A percentile compares a stretch with the other conserved stretches of the same genome.
Evolutionary conservation across 1,140 invertebrate species (phyloP).

Genomic region (Lasaia peninsularis): DNA sequence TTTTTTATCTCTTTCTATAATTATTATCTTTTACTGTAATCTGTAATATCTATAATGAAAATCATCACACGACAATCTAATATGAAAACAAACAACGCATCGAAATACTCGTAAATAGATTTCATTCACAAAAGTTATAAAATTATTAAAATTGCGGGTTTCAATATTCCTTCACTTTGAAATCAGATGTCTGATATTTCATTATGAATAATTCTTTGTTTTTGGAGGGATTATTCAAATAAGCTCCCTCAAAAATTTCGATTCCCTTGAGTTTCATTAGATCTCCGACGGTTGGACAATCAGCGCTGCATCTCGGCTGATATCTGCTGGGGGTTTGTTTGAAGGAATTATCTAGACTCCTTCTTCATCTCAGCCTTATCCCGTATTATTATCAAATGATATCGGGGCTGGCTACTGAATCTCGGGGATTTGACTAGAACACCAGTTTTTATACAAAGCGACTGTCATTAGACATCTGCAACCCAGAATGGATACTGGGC

Average conservation of each 20-base stretch:
- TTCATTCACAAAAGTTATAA: not conserved
- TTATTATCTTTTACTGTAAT: too few relatives aligned
- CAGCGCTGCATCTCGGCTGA: slow-evolving; percentile 1
- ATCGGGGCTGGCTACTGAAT: too few relatives aligned
- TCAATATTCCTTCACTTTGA: not conserved
- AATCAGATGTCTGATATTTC: not conserved
- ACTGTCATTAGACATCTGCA: too few relatives aligned
- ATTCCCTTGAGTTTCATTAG: slow-evolving; percentile 2
- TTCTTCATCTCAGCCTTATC: not conserved
- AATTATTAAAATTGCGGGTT: not conserved
- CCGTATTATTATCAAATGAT: too few relatives aligned
- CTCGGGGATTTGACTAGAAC: too few relatives aligned
- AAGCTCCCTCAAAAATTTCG: not conserved
- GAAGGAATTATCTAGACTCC: not conserved
- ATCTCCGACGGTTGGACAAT: not conserved
- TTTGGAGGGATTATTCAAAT: not conserved
- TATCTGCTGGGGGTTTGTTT: not conserved
- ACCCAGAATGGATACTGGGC: too few relatives aligned
- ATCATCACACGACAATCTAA: too few relatives aligned
- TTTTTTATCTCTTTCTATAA: too few relatives aligned
- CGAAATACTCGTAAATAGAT: too few relatives aligned
- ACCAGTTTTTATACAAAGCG: too few relatives aligned
- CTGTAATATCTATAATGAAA: too few relatives aligned
- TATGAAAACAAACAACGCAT: too few relatives aligned
- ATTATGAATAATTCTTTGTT: slow-evolving; percentile 2